Conservation (phyloP, 2,797 vertebrate species). For the Miichthys miiuy region DNA sequence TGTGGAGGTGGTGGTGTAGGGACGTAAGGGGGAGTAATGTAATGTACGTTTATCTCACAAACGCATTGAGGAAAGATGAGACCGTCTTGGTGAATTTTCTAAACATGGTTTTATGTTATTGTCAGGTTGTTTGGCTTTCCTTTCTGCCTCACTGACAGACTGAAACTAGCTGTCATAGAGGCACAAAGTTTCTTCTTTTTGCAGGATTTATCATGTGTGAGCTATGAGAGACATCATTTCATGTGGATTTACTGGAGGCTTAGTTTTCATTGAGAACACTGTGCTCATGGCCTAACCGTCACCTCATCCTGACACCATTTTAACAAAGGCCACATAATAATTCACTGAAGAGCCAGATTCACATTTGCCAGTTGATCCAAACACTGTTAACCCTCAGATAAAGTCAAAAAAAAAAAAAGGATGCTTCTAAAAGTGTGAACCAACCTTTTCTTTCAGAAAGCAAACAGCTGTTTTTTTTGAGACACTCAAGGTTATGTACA, state of each 20-base stretch:
- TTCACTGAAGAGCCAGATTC: slow-evolving; percentile 55
- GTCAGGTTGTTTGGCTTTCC: neutral
- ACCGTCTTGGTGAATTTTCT: neutral
- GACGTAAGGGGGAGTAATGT: neutral
- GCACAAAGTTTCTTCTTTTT: slow-evolving; percentile 12
- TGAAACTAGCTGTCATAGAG: slow-evolving; percentile 29
- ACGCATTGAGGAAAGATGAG: neutral
- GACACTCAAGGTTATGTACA: neutral
- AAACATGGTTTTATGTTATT: neutral
- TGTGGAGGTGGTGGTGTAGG: too few species aligned
- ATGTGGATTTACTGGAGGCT: slow-evolving; percentile 34
- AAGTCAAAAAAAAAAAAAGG: neutral
- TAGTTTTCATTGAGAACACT: slow-evolving; percentile 50
- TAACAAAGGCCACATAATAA: slow-evolving; percentile 45
- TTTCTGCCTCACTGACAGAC: slow-evolving; percentile 7
- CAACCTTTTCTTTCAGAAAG: neutral
- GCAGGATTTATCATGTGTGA: neutral
- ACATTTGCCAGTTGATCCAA: slow-evolving; percentile 31
- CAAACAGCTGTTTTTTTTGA: rapidly evolving
- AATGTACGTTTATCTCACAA: neutral
- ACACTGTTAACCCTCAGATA: slow-evolving; percentile 37
- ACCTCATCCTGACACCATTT: slow-evolving; percentile 47
- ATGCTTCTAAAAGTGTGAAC: too few species aligned
- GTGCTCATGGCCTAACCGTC: slow-evolving; percentile 38
- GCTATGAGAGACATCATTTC: slow-evolving; percentile 30